These are phyloP conservation scores for Leptodactylus fallax DNA, from an alignment of 2,797 vertebrate species.

Conservation along the genomic window DNA sequence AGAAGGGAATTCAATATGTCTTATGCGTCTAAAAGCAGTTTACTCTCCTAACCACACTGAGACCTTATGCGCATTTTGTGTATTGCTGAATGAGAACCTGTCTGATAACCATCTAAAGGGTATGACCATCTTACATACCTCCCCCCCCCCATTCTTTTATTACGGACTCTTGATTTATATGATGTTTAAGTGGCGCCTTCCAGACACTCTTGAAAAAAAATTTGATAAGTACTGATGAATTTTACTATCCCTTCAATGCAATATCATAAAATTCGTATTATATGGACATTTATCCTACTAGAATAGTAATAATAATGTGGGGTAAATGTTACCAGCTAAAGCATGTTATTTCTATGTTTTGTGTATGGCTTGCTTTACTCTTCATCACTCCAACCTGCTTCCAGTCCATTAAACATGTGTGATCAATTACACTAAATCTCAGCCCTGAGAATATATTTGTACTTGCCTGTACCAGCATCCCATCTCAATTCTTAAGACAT, in stretches of 20 bases:
- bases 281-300: not conserved
- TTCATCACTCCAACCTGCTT: not conserved
- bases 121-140: no score
- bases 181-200: not conserved
- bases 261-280: not conserved
- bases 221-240: not conserved
- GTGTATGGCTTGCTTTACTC: not conserved
- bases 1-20: not conserved
- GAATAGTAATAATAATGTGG: not conserved
- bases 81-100: no score
- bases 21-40: no score
- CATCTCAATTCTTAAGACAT: constrained; percentile 13
- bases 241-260: not conserved
- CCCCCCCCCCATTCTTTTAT: no score
- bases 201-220: not conserved
- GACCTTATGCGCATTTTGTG: no score
- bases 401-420: constrained; percentile 5
- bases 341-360: not conserved
- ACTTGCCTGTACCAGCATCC: constrained; percentile 67
- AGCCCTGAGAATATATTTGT: constrained; percentile 31
- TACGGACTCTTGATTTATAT: not conserved
- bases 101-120: no score
- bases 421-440: constrained; percentile 36
- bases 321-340: not conserved
- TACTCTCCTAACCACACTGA: no score